Base-by-base conservation (phyloP, 2,888 invertebrate genomes). In the Perithous albicinctus region DNA sequence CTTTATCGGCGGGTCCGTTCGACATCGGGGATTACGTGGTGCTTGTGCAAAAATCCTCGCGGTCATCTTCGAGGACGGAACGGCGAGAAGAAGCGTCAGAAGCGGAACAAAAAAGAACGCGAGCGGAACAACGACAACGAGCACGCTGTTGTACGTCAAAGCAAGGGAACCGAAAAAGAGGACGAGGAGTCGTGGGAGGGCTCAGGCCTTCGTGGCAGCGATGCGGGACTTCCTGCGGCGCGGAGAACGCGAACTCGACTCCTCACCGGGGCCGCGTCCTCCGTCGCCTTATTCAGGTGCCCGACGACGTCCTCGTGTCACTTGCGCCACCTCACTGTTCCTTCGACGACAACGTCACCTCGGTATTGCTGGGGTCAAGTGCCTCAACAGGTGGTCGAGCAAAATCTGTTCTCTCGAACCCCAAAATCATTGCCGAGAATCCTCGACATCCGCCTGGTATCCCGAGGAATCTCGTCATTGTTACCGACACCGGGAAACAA, bases 171-270 rank as follows among this genome's bases (percentile, higher is more conserved):
- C 74, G 73, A 67, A 67, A 64, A 73, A 75, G 70, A 63, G 69
- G 76, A 66, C 64, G 84, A 63, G 79, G 64, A 72, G 54, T 43
- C 79, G 78, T 38, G 77, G 80, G 80, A 29, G 93, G 88, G 64
- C 90, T 77, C 78, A 93, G 91, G 54, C 93, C 93, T 81, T 91
- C 92, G 67, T 89, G 86, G 83, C 94, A 94, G 84, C 94, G 93
- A 85, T 92, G 92, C 80, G 93, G 93, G 77, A 93, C 92, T 48
- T 93, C 91, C 72, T 88, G 88, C 86, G 93, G 91, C 63, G 93
- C 87, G 89, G 88, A 87, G 86, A 86, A 86, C 87, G 87, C 88
- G 86, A 88, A 82, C 87, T 87, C 88, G 87, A 88, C 85, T 85
- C 86, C 84, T 85, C 85, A 79, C 84, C 86, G 84, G 81, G 81